Conservation (phyloP, 64 coral and sea anemone genomes). For the Pocillopora verrucosa region DNA sequence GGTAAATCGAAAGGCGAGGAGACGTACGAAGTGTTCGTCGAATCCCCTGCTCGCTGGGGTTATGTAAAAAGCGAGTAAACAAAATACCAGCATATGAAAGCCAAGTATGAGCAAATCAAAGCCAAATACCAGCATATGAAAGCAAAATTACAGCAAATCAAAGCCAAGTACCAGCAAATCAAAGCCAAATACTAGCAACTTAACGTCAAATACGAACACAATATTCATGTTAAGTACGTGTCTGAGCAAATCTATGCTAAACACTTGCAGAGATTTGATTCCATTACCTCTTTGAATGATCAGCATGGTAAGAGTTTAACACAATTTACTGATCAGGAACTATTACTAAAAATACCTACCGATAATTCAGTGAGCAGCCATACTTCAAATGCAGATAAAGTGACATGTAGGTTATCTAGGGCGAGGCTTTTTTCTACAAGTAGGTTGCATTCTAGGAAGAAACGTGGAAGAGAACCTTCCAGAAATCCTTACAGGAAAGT, state of each 20-base stretch:
- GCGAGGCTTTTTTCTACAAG: background rate
- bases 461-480: background rate
- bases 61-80: background rate
- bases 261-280: background rate
- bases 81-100: no score
- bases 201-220: no score
- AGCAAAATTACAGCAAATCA: no score
- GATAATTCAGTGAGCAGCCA: background rate
- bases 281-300: background rate
- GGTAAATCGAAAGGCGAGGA: background rate
- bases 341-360: background rate
- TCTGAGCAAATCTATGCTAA: background rate
- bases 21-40: background rate
- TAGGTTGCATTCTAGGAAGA: background rate
- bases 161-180: background rate
- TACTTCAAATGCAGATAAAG: background rate
- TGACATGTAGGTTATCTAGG: background rate
- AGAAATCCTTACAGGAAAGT: background rate
- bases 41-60: background rate
- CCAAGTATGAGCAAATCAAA: background rate
- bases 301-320: background rate
- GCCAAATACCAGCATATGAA: no score
- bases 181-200: background rate
- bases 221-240: background rate
- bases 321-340: background rate